These are phyloP conservation scores for Danio kyathit DNA, from an alignment of 2,797 vertebrate genomes.

Conservation along the genomic window DNA sequence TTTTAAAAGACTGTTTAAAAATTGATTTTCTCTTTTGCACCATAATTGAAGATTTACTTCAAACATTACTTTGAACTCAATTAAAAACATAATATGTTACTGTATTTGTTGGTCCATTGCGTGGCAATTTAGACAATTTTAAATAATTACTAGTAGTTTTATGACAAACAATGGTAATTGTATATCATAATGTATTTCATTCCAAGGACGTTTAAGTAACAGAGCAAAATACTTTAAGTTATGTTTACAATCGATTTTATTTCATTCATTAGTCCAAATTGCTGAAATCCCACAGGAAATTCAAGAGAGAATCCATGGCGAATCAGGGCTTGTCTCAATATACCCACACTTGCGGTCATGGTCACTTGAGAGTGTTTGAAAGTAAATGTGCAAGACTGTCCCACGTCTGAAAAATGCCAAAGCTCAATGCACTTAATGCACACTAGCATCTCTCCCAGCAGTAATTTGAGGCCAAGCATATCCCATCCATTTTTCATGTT, in stretches of 20 bases:
- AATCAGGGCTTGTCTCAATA: neutral
- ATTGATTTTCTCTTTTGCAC: neutral
- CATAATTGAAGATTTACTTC: no score
- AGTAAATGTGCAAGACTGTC: neutral
- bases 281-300: neutral
- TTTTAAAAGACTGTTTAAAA: no score
- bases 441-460: neutral
- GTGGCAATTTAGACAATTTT: no score
- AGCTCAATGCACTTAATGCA: neutral
- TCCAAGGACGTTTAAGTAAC: neutral
- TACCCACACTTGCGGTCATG: neutral
- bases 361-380: neutral
- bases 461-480: neutral
- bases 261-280: neutral
- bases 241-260: neutral
- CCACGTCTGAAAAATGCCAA: neutral
- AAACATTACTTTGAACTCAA: neutral
- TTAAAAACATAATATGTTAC: neutral
- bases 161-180: no score
- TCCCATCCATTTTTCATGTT: conserved; percentile 1
- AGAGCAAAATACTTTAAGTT: neutral
- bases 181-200: neutral
- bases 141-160: no score
- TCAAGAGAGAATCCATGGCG: neutral
- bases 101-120: no score